These are phyloP conservation scores for Copsychus sechellarum DNA, from an alignment of 2,113 vertebrate species.

Conservation along the genomic window DNA sequence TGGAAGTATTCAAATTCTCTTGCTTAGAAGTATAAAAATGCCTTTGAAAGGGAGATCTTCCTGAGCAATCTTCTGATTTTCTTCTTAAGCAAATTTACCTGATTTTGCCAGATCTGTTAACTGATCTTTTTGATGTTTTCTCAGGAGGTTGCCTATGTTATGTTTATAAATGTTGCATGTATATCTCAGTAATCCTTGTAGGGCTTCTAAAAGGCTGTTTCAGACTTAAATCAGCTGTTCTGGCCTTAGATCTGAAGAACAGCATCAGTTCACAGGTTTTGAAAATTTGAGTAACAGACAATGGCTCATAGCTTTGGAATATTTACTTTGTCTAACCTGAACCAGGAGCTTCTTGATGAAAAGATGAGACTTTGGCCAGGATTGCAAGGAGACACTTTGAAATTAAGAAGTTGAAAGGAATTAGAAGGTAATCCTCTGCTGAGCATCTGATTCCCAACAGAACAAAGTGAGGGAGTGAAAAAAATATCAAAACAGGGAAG, in stretches of 20 bases:
- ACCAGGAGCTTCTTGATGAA: neutral
- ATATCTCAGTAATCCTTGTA: neutral
- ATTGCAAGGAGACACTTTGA: neutral
- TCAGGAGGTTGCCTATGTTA: neutral
- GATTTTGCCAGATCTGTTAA: constrained; percentile 20
- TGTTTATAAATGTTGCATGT: neutral
- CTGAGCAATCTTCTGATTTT: neutral
- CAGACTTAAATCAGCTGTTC: constrained; percentile 10
- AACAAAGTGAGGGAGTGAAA: neutral
- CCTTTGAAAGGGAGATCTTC: constrained; percentile 12
- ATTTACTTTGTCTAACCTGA: constrained; percentile 16
- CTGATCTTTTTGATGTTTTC: constrained; percentile 22
- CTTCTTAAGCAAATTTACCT: neutral
- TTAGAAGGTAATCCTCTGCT: neutral
- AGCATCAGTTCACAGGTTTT: neutral
- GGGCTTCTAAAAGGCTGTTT: neutral
- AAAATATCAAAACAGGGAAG: neutral
- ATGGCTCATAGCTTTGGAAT: neutral
- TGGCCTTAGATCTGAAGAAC: constrained; percentile 25
- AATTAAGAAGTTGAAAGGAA: constrained; percentile 5
- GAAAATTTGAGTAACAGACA: neutral
- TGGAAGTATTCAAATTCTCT: neutral
- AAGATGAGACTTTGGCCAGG: neutral
- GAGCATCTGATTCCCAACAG: neutral
- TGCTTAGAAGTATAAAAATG: constrained; percentile 9